Conservation (phyloP, 2,888 invertebrate genomes). For the Limnephilus marmoratus region DNA sequence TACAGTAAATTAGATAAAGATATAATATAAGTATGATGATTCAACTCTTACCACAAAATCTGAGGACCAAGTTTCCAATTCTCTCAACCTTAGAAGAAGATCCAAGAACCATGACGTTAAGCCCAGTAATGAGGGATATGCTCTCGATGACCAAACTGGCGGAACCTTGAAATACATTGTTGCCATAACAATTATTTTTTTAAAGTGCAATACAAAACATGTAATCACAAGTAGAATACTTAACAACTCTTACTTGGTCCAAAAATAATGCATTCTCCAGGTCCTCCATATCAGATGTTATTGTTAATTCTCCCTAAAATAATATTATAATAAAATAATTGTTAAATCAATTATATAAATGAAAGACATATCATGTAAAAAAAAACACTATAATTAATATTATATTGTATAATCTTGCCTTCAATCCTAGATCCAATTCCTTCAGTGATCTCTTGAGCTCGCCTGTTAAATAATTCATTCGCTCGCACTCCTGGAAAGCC, state of each 20-base stretch:
- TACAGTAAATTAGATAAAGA: background rate
- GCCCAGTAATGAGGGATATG: constrained; percentile 94
- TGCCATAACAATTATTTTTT: background rate
- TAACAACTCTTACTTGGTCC: constrained; percentile 80
- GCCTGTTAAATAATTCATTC: constrained; percentile 94
- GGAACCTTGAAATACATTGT: constrained; percentile 80
- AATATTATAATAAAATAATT: background rate
- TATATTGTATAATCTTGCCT: constrained; percentile 75
- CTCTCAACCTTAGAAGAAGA: constrained; percentile 89
- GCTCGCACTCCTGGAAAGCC: constrained; percentile 95
- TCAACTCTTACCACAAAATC: constrained; percentile 88
- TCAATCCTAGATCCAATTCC: constrained; percentile 94
- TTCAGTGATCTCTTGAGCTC: constrained; percentile 94
- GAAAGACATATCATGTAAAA: background rate
- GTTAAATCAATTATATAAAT: background rate
- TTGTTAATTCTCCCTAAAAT: constrained; percentile 92
- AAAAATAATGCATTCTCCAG: constrained; percentile 94
- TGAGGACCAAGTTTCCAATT: constrained; percentile 95
- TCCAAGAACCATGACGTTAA: constrained; percentile 96
- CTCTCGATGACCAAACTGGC: constrained; percentile 89
- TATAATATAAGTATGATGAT: background rate
- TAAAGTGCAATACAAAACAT: background rate
- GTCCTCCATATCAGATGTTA: constrained; percentile 97
- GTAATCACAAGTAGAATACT: background rate
- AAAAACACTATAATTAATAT: background rate